Conservation (phyloP, 2,888 invertebrate species). For the Drosophila meridiana region DNA sequence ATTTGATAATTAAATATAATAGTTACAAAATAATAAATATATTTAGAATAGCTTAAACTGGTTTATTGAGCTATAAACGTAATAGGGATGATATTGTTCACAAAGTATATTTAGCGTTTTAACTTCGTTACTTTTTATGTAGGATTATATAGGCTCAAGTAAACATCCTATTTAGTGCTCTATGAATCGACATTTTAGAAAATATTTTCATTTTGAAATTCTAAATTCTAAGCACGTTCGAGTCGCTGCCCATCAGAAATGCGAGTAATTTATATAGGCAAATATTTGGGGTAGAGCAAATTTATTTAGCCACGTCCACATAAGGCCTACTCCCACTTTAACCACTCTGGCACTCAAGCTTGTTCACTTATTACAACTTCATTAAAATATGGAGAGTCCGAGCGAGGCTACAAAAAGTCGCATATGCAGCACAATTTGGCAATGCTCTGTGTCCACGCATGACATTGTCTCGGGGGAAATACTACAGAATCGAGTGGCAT, state of each 20-base stretch:
- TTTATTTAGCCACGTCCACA: slow-evolving; percentile 49
- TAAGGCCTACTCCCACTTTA: neutral
- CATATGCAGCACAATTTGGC: slow-evolving; percentile 52
- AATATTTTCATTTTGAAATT: slow-evolving; percentile 40
- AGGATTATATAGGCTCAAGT: slow-evolving; percentile 2
- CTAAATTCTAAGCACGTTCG: slow-evolving; percentile 63
- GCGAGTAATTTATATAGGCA: slow-evolving; percentile 72
- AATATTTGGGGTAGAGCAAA: slow-evolving; percentile 57
- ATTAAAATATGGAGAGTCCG: slow-evolving; percentile 56
- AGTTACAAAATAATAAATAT: neutral
- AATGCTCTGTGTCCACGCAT: neutral
- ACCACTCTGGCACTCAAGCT: neutral
- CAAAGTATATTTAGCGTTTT: neutral
- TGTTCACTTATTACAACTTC: slow-evolving; percentile 65
- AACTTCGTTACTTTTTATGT: neutral
- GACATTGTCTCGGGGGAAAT: slow-evolving; percentile 28
- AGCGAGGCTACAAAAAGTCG: slow-evolving; percentile 43
- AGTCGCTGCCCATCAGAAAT: slow-evolving; percentile 45
- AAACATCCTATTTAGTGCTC: slow-evolving; percentile 3
- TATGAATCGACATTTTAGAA: slow-evolving; percentile 38
- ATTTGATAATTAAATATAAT: neutral
- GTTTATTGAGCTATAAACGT: neutral
- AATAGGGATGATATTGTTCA: neutral
- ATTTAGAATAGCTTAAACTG: neutral
- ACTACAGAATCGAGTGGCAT: slow-evolving; percentile 56